Conservation (phyloP, 2,113 vertebrate species). For the Nesospiza acunhae region DNA sequence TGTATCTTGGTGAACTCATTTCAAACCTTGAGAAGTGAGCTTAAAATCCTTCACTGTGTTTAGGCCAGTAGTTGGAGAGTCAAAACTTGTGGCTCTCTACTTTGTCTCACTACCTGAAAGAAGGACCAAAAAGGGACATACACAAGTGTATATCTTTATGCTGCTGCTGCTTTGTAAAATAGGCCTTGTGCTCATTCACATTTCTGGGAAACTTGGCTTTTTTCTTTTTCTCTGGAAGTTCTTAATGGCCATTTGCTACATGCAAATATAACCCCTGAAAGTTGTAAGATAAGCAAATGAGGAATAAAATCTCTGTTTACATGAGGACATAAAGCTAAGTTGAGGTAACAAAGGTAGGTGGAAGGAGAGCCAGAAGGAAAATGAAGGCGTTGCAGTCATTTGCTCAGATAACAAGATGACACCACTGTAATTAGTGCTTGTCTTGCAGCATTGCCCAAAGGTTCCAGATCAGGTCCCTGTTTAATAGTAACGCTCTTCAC, state of each 20-base stretch:
- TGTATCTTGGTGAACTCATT: not conserved
- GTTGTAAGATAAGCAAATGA: not conserved
- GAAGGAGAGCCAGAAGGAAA: conserved; percentile 39
- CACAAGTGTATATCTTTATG: not conserved
- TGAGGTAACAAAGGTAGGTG: not conserved
- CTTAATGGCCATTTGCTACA: not conserved
- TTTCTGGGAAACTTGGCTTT: not conserved
- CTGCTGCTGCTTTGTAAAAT: not conserved
- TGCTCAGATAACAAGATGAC: conserved; percentile 44
- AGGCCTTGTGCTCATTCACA: not conserved
- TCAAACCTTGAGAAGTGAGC: not conserved
- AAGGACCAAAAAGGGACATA: not conserved
- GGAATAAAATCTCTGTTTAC: not conserved
- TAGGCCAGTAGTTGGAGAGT: not conserved
- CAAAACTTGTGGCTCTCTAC: not conserved
- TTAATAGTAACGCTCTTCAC: not conserved
- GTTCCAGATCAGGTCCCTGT: not conserved
- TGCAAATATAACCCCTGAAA: not conserved
- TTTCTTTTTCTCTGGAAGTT: not conserved
- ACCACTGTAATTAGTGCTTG: conserved; percentile 36
- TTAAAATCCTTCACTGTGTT: not conserved
- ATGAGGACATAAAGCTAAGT: not conserved
- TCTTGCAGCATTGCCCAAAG: conserved; percentile 14
- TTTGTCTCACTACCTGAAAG: not conserved
- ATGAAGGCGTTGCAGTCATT: conserved; percentile 12